Percentiles rank a stretch among this genome's conserved stretches.
These are phyloP conservation scores for Cyaniris semiargus DNA, from an alignment of 2,888 invertebrate species.

Conservation along the genomic window DNA sequence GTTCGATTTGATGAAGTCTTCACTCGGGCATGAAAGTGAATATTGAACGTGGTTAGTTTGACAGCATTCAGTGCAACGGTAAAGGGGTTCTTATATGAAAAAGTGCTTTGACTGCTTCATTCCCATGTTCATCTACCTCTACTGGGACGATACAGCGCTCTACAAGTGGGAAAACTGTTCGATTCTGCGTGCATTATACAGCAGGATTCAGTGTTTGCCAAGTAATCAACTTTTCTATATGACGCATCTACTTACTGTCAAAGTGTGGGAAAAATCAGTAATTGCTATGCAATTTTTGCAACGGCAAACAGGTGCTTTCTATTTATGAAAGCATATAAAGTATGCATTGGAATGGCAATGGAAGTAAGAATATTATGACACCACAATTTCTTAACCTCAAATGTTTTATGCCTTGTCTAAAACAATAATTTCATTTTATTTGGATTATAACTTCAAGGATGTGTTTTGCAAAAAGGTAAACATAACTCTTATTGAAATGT, in stretches of 20 bases:
- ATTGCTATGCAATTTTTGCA: constrained; percentile 34
- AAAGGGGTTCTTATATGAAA: constrained; percentile 33
- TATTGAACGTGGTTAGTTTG: constrained; percentile 75
- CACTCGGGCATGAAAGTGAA: constrained; percentile 60
- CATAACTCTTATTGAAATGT: neutral
- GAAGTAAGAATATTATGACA: neutral
- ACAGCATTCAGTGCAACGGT: constrained; percentile 65
- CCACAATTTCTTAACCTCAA: constrained; percentile 16
- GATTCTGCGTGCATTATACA: neutral
- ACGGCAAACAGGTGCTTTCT: constrained; percentile 33
- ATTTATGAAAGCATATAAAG: constrained; percentile 10
- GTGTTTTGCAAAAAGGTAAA: neutral
- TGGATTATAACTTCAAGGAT: neutral
- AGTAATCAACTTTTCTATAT: constrained; percentile 55
- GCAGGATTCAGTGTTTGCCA: constrained; percentile 35
- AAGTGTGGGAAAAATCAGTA: constrained; percentile 50
- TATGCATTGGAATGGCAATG: neutral
- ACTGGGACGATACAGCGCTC: neutral
- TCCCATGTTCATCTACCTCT: constrained; percentile 10
- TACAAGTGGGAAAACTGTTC: neutral
- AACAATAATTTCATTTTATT: neutral
- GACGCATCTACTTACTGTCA: constrained; percentile 63
- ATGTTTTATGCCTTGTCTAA: neutral
- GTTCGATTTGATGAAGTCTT: constrained; percentile 50
- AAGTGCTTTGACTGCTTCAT: neutral